Evolutionary conservation across 2,888 invertebrate genomes (phyloP).

Genomic region (Tolmerus cingulatus): DNA sequence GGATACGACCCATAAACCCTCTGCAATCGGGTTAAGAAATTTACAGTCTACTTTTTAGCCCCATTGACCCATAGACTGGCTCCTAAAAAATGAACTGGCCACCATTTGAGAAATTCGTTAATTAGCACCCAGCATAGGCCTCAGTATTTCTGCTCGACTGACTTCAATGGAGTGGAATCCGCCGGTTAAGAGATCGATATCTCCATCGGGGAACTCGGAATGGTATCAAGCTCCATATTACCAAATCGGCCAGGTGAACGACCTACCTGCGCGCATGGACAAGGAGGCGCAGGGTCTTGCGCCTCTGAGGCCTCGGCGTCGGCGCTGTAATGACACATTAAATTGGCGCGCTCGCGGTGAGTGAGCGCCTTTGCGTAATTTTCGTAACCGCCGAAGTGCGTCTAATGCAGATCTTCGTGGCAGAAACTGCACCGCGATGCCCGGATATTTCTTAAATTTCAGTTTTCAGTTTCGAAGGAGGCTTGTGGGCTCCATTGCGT

Average conservation of each 20-base stretch:
- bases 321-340: conserved; percentile 27
- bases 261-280: not conserved
- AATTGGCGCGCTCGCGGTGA: conserved; percentile 21
- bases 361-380: conserved; percentile 31
- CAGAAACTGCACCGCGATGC: conserved; percentile 18
- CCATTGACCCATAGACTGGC: not conserved
- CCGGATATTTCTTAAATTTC: conserved; percentile 36
- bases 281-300: not conserved
- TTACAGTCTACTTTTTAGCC: conserved; percentile 23
- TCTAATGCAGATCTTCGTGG: conserved; percentile 9
- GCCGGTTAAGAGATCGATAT: not conserved
- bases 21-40: not conserved
- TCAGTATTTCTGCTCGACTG: conserved; percentile 4
- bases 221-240: conserved; percentile 5
- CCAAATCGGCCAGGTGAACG: conserved; percentile 14
- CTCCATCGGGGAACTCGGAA: not conserved
- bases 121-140: conserved; percentile 10
- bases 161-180: not conserved
- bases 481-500: not conserved
- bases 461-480: conserved; percentile 18
- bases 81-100: not conserved
- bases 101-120: conserved; percentile 6
- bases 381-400: conserved; percentile 18
- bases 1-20: not conserved
- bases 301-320: not conserved